Conservation (phyloP, 2,888 invertebrate species). For the Dryococelus australis region DNA sequence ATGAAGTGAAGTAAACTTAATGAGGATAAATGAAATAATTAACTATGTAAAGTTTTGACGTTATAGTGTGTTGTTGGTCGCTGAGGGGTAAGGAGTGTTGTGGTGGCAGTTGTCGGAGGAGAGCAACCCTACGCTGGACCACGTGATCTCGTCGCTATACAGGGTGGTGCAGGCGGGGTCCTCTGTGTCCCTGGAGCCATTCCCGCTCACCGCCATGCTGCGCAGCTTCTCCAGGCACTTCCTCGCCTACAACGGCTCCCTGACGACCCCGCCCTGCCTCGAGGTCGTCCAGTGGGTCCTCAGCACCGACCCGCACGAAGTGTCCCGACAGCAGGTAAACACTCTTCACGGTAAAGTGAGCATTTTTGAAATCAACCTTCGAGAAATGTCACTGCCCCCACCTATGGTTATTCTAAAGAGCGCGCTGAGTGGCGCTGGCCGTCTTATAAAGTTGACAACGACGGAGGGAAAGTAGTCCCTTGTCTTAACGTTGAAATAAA, state of each 20-base stretch:
- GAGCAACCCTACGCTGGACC: constrained; percentile 50
- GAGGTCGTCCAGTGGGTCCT: constrained; percentile 68
- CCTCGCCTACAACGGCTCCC: constrained; percentile 69
- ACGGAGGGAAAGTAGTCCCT: too few relatives aligned
- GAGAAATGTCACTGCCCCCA: too few relatives aligned
- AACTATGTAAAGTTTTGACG: too few relatives aligned
- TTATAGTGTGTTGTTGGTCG: too few relatives aligned
- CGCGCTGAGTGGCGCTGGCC: too few relatives aligned
- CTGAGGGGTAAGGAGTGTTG: too few relatives aligned
- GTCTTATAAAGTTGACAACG: too few relatives aligned
- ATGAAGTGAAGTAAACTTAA: too few relatives aligned
- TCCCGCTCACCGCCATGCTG: constrained; percentile 62
- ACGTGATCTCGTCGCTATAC: constrained; percentile 61
- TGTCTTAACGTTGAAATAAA: neutral
- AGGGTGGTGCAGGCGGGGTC: constrained; percentile 63
- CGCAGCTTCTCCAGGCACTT: constrained; percentile 68
- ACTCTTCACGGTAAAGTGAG: constrained; percentile 12
- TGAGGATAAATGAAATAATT: too few relatives aligned
- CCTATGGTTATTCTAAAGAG: too few relatives aligned
- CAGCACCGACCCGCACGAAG: constrained; percentile 65
- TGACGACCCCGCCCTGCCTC: constrained; percentile 59
- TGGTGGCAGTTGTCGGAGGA: constrained; percentile 19
- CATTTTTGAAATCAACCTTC: too few relatives aligned
- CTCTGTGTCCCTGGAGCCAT: constrained; percentile 61
- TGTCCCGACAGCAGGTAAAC: constrained; percentile 66